Evolutionary conservation across 2,888 invertebrate species (phyloP).

Genomic region (Anorthoa munda): DNA sequence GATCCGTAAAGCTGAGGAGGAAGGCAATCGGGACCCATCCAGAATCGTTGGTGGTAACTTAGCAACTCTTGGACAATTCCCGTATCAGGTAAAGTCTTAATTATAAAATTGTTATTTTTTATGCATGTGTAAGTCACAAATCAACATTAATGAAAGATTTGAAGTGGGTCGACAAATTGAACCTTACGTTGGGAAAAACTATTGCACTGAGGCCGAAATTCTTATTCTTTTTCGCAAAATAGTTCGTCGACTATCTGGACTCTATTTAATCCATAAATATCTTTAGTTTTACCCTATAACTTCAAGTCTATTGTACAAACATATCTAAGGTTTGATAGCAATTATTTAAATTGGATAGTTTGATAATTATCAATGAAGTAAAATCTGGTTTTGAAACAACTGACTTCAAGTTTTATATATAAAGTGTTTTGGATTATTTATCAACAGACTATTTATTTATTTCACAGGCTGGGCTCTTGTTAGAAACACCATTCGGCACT

Average conservation of each 20-base stretch:
- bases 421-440: background rate
- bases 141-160: background rate
- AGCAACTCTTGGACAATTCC: conserved; percentile 59
- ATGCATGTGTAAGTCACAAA: background rate
- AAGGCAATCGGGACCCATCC: conserved; percentile 15
- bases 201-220: too few relatives aligned
- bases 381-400: too few relatives aligned
- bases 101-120: too few relatives aligned
- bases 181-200: background rate
- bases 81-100: conserved; percentile 59
- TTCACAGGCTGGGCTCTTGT: conserved; percentile 69
- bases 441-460: background rate
- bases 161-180: background rate
- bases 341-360: too few relatives aligned
- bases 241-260: too few relatives aligned
- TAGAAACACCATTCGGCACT: conserved; percentile 31
- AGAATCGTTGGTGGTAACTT: conserved; percentile 66
- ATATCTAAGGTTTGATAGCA: too few relatives aligned
- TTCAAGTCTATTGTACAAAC: too few relatives aligned
- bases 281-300: too few relatives aligned
- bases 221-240: too few relatives aligned
- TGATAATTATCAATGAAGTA: too few relatives aligned
- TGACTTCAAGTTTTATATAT: background rate
- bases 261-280: too few relatives aligned
- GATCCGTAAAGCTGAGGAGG: conserved; percentile 58